Evolutionary conservation across 2,888 invertebrate species (phyloP).

Genomic region (Pegoplata infirma): DNA sequence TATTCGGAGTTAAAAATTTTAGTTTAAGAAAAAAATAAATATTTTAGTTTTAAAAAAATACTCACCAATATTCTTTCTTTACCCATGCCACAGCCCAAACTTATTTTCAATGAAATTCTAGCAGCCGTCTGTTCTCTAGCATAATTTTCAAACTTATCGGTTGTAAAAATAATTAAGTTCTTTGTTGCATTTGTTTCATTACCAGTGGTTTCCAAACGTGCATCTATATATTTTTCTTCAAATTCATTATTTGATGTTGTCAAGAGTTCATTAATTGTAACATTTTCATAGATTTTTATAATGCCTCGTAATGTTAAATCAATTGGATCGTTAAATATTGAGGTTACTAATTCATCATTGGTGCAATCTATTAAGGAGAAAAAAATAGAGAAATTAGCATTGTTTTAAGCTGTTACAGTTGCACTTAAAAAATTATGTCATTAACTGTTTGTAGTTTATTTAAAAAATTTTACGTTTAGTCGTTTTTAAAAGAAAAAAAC

Average conservation of each 20-base stretch:
- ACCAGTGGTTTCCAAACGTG: conserved; percentile 51
- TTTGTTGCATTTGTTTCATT: conserved; percentile 11
- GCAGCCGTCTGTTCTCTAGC: conserved; percentile 63
- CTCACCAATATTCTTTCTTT: conserved; percentile 62
- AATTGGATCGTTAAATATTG: conserved; percentile 60
- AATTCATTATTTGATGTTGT: conserved; percentile 63
- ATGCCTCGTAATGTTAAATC: conserved; percentile 55
- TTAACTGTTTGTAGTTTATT: too few relatives aligned
- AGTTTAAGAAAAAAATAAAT: not conserved
- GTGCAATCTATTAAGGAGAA: conserved; percentile 61
- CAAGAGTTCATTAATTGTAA: conserved; percentile 60
- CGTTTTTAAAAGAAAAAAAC: too few relatives aligned
- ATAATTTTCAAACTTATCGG: conserved; percentile 65
- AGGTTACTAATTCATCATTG: conserved; percentile 59
- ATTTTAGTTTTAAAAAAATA: not conserved
- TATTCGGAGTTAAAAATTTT: conserved; percentile 19
- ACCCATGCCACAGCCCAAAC: conserved; percentile 62
- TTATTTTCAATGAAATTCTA: conserved; percentile 62
- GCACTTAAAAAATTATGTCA: too few relatives aligned
- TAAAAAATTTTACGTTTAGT: too few relatives aligned
- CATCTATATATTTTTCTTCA: conserved; percentile 66
- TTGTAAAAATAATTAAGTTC: conserved; percentile 65
- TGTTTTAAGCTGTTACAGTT: too few relatives aligned
- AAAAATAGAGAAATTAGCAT: too few relatives aligned
- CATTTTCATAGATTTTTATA: conserved; percentile 62